Evolutionary conservation across 92 coral and sea anemone species (phyloP).

Genomic region (Epizoanthus rinbou): DNA sequence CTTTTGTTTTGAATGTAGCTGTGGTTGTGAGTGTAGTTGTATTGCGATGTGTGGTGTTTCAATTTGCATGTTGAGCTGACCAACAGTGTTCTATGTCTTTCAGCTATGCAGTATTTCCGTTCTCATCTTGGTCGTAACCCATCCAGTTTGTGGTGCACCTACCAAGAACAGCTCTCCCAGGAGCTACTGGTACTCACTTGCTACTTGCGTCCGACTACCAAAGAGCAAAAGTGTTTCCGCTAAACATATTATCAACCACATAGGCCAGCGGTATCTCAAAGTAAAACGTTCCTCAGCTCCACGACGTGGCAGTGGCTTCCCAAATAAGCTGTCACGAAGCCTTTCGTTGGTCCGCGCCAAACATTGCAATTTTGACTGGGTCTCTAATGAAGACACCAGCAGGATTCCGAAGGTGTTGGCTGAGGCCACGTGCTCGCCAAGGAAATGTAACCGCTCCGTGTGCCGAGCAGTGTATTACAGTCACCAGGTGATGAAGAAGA

Average conservation of each 20-base stretch:
- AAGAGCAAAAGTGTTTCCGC: not conserved
- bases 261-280: slow-evolving; percentile 5
- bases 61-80: no score
- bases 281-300: not conserved
- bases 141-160: not conserved
- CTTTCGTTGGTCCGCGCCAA: not conserved
- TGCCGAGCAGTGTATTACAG: not conserved
- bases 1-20: no score
- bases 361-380: not conserved
- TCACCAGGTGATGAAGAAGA: no score
- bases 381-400: not conserved
- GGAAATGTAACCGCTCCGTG: not conserved
- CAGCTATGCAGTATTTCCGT: not conserved
- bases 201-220: not conserved
- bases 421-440: not conserved
- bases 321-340: not conserved
- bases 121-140: not conserved
- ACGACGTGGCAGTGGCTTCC: not conserved
- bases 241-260: not conserved
- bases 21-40: no score
- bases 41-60: no score
- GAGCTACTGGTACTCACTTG: not conserved
- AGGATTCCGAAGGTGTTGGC: not conserved
- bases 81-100: no score
- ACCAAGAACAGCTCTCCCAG: not conserved